Base-by-base conservation (phyloP, 2,113 vertebrate genomes). In the Chaetodon trifascialis region DNA sequence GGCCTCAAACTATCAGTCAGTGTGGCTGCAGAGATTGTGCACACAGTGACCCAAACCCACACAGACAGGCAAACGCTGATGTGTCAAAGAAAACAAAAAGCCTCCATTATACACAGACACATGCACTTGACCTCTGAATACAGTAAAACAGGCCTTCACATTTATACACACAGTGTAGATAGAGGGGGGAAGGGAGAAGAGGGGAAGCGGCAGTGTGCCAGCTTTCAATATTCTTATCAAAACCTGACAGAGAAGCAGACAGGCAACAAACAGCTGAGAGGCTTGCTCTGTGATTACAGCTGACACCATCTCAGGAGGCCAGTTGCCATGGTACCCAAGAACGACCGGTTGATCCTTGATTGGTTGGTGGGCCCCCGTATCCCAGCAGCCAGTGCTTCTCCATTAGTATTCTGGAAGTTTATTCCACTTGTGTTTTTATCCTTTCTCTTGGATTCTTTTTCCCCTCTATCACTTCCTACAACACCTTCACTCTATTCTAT, bases 351-450 rank as follows among this genome's bases (percentile, higher is more conserved):
- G 86, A 87, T 82, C 60, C 86, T 89, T 91, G 90, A 94, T 94
- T 94, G 91, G 93, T 82, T 88, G 78, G 86, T 40, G 46, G 88
- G 88, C 86, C 70, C 85, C 88, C 16, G 66, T 92, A 84, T 94
- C 87, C 89, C 92, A 85, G 89, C 80, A 91, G 90, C 83, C 86
- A n/a, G 7, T 83, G 87, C 85, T 86, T 80, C 86, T 81, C 75
- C 76, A 91, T 95, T 92, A 91, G 89, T 88, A 94, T 94, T 93
- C 93, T 82, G 71, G 44, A 86, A 92, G 85, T 93, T 92, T 93
- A 70, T 85, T 40, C 83, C 74, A 86, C 85, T 77, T 30, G 0
- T 83, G 82, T 49, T 79, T 83, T 86, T 87, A 88, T 91, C 88
- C 80, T 59, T 56, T 65, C 78, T 76, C 51, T 60, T 54, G 52